Base-by-base conservation (phyloP, 2,888 invertebrate species). In the Dynastes hyllus region DNA sequence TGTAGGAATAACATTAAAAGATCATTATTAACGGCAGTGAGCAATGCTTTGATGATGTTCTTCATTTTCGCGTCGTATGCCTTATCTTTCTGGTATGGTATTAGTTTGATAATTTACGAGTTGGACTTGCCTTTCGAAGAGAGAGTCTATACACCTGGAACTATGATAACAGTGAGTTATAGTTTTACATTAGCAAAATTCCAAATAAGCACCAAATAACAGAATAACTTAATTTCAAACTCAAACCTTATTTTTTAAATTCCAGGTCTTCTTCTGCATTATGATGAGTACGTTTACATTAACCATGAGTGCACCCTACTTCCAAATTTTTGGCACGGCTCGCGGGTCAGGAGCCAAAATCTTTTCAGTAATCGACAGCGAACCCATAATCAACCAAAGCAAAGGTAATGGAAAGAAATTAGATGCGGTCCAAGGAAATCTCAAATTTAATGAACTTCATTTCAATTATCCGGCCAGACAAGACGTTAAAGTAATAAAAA, bases 391-490 rank as follows among this genome's bases (percentile, higher is more conserved):
- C 81, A 95, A 97, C 87, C 93, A 93, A 0, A 89, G 93, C 11
- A 91, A 92, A 77, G 89, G 91, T 29, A 89, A 87, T 0, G 97
- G 97, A 0, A 86, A 89, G 5, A 90, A 89, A 22, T 92, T 94
- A 0, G 85, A 89, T 0, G 87, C 93, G 13, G 29, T 79, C 29
- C 89, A 91, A 13, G 95, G 95, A 0, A 92, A 93, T 78, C 93
- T 97, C 79, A 91, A 92, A 82, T 92, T 97, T 82, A 92, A 91
- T 81, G 90, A 95, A 84, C 93, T 97, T 0, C 90, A 92, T 45
- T 97, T 97, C 87, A 91, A 92, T 77, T 97, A 97, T 88, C 97
- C 97, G 1, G 94, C 95, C 0, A 91, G 97, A 82, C 91, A 92
- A 13, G 94, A 95, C 84, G 93, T 95, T 45, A 91, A 93, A 84